A percentile compares a stretch with the other conserved stretches of the same genome.
Conservation (phyloP, 2,888 invertebrate genomes). For the Agrochola lota region DNA sequence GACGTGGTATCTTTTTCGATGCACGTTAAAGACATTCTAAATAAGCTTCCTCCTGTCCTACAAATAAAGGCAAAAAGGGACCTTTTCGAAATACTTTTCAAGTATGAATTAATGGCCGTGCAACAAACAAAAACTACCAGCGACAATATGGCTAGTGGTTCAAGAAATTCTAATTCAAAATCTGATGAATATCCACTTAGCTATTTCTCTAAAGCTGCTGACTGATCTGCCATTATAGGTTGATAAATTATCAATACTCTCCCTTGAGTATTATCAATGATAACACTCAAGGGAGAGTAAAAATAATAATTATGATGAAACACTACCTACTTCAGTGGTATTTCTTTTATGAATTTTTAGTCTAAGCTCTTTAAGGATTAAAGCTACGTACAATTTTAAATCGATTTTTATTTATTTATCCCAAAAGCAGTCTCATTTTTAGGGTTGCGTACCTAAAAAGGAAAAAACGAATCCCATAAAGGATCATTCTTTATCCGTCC, state of each 20-base stretch:
- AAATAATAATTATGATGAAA: not conserved
- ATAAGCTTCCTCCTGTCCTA: slow-evolving; percentile 19
- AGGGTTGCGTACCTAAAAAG: not conserved
- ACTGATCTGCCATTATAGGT: not conserved
- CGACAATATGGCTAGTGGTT: not conserved
- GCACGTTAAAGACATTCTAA: slow-evolving; percentile 14
- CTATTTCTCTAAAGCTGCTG: not conserved
- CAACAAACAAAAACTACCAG: not conserved
- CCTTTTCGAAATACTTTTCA: slow-evolving; percentile 16
- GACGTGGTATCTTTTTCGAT: slow-evolving; percentile 13
- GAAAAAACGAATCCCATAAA: not conserved
- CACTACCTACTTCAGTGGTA: not conserved
- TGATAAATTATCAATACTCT: too few relatives aligned
- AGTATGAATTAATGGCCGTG: slow-evolving; percentile 16
- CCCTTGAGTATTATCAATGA: too few relatives aligned
- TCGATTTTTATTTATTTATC: not conserved
- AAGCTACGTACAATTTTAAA: not conserved
- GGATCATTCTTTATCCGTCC: not conserved
- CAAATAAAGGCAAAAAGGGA: slow-evolving; percentile 28
- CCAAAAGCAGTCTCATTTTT: not conserved
- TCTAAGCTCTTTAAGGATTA: not conserved
- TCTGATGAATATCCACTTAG: not conserved
- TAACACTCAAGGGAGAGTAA: not conserved
- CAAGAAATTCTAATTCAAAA: slow-evolving; percentile 4
- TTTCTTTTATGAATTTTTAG: not conserved